Base-by-base conservation (phyloP, 1,140 invertebrate species). In the Drosophila pseudoananassae region DNA sequence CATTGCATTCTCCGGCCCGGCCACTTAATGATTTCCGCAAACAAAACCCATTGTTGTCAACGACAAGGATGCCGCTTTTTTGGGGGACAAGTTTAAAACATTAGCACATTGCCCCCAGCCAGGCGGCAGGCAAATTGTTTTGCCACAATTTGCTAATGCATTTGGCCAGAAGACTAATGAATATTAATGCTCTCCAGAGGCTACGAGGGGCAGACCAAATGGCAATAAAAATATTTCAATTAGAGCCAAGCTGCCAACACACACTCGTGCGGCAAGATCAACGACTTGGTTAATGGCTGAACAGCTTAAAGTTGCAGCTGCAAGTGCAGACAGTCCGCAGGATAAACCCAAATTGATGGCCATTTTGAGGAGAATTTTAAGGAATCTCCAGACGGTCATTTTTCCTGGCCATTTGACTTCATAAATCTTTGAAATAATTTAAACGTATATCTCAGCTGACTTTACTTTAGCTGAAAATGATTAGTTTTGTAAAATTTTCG, bases 211-310 rank as follows among this genome's bases (percentile, higher is more conserved):
- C 46, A 33, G 45, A 14, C 43, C 38, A 23, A 63, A 47, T 72
- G 70, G 71, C 84, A 88, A 87, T 87, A 87, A 87, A 76, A 87
- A 88, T 87, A 87, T 87, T 87, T 87, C 83, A 87, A 88, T 88
- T 87, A 87, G 83, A 87, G 78, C 82, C 64, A 45, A 66, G 59
- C 65, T 87, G 82, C 82, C 82, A 87, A 88, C 83, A 83, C 83
- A 88, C 83, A 12, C 33, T 36, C 9, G 7, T 27, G 61, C 56
- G 45, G 55, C 46, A 81, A 88, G 82, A 87, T 87, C 82, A 87
- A 87, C 83, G 83, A 87, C 75, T 87, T 78, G 72, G 83, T 87
- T 88, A 88, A 87, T 87, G 78, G 73, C 83, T 71, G 78, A 78
- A 72, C 71, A 88, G 82, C 66, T 78, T 56, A 66, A 72, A 83